phyloP scores from a whole-genome alignment of 2,888 invertebrate species.

The Alloplasta piceator region DNA sequence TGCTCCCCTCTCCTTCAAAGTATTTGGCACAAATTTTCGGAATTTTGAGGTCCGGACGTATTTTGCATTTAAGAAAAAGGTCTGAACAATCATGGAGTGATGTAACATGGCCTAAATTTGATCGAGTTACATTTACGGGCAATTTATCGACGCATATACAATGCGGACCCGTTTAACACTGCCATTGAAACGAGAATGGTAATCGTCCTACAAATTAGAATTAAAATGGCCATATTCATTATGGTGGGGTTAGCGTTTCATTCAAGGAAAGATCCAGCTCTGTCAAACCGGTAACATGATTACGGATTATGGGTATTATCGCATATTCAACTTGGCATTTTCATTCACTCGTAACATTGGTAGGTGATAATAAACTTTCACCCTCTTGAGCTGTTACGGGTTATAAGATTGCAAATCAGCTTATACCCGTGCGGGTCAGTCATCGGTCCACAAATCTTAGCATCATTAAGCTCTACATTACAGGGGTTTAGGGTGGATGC shows the following conservation, averaged over 20 bases:
- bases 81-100: too few species aligned
- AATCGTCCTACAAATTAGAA: conserved; percentile 11
- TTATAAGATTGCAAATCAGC: conserved; percentile 72
- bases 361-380: conserved; percentile 73
- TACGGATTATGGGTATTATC: conserved; percentile 68
- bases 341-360: conserved; percentile 71
- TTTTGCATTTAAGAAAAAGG: too few species aligned
- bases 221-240: conserved; percentile 2
- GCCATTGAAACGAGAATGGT: neutral
- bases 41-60: too few species aligned
- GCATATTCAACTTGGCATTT: conserved; percentile 69
- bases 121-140: too few species aligned
- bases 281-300: conserved; percentile 68
- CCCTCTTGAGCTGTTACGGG: conserved; percentile 72
- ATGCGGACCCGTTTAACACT: neutral
- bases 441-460: conserved; percentile 69
- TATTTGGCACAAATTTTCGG: too few species aligned
- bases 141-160: neutral
- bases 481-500: neutral
- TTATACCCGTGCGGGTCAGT: conserved; percentile 69
- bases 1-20: too few species aligned
- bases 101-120: too few species aligned
- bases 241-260: neutral
- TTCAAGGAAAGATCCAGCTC: conserved; percentile 4
- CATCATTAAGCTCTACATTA: neutral